These are phyloP conservation scores for Thelaira solivaga DNA, from an alignment of 2,888 invertebrate species.

Conservation along the genomic window DNA sequence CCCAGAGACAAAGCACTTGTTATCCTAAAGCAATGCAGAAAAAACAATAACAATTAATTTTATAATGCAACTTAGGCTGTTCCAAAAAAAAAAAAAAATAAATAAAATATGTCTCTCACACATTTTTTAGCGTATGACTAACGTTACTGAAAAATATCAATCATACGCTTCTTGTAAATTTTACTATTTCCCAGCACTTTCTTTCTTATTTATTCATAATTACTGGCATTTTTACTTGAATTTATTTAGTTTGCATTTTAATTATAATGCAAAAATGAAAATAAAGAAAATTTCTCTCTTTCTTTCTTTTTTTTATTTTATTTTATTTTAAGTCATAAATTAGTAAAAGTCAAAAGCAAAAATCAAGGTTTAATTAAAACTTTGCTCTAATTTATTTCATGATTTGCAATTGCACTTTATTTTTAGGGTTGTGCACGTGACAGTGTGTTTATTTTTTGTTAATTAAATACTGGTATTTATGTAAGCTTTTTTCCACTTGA, in stretches of 20 bases:
- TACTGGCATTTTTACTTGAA: neutral
- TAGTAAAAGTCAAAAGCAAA: constrained; percentile 8
- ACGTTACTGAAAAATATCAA: neutral
- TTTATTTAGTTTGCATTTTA: neutral
- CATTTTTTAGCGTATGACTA: neutral
- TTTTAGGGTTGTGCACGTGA: no score
- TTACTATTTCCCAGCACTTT: neutral
- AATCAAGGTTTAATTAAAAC: constrained; percentile 15
- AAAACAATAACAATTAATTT: no score
- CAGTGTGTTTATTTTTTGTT: no score
- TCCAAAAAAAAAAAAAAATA: no score
- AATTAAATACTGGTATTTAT: no score
- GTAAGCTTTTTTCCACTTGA: no score
- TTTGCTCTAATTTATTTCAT: neutral
- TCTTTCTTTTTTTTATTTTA: neutral
- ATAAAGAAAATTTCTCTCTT: no score
- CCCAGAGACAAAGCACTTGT: no score
- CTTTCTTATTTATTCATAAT: constrained; percentile 1
- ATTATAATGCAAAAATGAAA: constrained; percentile 15
- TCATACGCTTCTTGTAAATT: neutral
- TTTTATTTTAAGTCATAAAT: neutral
- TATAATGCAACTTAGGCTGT: no score
- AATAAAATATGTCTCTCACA: no score
- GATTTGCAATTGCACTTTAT: neutral
- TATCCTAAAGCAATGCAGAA: no score